These are phyloP conservation scores for Chrysolina americana DNA, from an alignment of 2,888 invertebrate species.

Conservation along the genomic window DNA sequence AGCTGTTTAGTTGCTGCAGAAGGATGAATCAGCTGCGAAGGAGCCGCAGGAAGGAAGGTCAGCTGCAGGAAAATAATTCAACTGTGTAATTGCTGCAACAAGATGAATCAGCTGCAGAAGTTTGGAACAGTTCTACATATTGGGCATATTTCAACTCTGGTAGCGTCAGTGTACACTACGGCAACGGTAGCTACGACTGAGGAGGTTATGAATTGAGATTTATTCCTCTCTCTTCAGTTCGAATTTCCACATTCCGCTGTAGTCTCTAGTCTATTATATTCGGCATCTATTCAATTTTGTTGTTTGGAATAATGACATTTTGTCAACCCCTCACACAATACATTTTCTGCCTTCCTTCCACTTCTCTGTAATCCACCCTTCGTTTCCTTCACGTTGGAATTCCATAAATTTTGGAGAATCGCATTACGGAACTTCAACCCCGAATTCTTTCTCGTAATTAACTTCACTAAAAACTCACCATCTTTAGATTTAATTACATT, in stretches of 20 bases:
- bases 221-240: background rate
- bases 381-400: slow-evolving; percentile 38
- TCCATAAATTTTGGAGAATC: slow-evolving; percentile 48
- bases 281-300: slow-evolving; percentile 3
- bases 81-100: too few relatives aligned
- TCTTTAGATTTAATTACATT: slow-evolving; percentile 48
- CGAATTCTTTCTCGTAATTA: slow-evolving; percentile 47
- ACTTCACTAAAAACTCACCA: slow-evolving; percentile 45
- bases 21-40: too few relatives aligned
- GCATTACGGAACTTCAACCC: slow-evolving; percentile 41
- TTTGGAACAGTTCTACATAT: too few relatives aligned
- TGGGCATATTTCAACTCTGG: too few relatives aligned
- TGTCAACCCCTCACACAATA: slow-evolving; percentile 38
- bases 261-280: background rate
- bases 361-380: slow-evolving; percentile 36
- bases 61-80: too few relatives aligned
- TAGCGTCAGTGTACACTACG: too few relatives aligned
- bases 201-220: too few relatives aligned
- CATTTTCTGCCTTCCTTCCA: slow-evolving; percentile 32
- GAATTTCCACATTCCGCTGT: background rate
- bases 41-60: too few relatives aligned
- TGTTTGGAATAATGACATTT: slow-evolving; percentile 41
- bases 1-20: too few relatives aligned
- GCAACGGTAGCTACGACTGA: too few relatives aligned
- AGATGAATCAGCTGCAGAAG: too few relatives aligned